Conservation (phyloP, 2,797 vertebrate genomes). For the Enteromius trimaculatus region DNA sequence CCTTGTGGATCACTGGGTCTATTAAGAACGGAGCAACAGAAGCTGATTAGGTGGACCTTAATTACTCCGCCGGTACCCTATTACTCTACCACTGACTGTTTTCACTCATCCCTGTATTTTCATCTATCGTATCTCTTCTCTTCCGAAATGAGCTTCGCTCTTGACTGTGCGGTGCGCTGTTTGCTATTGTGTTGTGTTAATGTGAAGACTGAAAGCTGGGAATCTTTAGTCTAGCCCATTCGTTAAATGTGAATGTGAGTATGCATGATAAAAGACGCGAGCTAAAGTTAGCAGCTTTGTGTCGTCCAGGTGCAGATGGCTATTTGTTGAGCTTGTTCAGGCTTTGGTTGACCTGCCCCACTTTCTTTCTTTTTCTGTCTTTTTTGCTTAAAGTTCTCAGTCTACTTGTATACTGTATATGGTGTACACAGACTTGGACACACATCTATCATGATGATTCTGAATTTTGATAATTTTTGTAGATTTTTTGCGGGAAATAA, state of each 20-base stretch:
- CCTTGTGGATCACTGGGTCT: slow-evolving; percentile 58
- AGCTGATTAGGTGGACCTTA: slow-evolving; percentile 61
- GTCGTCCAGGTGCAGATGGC: not conserved
- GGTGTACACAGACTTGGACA: not conserved
- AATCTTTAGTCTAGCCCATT: not conserved
- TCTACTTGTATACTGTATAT: not conserved
- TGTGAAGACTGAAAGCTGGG: not conserved
- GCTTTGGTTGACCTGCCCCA: slow-evolving; percentile 13
- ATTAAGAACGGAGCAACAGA: slow-evolving; percentile 58
- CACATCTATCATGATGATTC: not conserved
- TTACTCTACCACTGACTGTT: slow-evolving; percentile 44
- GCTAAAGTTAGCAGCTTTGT: not conserved
- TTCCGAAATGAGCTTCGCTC: not conserved
- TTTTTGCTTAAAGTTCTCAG: not conserved
- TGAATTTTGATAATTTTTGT: not conserved
- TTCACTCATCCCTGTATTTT: slow-evolving; percentile 27
- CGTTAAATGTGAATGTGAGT: not conserved
- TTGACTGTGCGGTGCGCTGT: not conserved
- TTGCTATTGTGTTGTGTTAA: not conserved
- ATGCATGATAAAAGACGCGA: not conserved
- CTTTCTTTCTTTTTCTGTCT: not conserved
- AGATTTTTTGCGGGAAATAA: not conserved
- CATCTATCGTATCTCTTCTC: not conserved
- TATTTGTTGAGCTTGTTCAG: not conserved
- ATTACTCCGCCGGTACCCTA: slow-evolving; percentile 53